Evolutionary conservation across 2,113 vertebrate species (phyloP).

Genomic region (Reinhardtius hippoglossoides): DNA sequence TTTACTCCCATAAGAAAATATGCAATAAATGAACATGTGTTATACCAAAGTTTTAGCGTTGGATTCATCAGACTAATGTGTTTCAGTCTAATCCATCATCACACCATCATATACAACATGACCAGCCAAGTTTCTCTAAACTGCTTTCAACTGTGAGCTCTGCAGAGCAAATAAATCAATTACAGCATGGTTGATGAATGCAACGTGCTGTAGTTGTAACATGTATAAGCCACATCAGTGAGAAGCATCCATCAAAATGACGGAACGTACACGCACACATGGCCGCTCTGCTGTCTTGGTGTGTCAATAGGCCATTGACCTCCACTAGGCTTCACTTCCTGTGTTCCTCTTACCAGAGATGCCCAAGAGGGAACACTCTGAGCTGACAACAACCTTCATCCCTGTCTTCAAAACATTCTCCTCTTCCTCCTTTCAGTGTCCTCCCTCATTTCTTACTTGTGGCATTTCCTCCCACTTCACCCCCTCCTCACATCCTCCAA

Average conservation of each 20-base stretch:
- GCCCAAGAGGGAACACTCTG: conserved; percentile 47
- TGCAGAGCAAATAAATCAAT: conserved; percentile 53
- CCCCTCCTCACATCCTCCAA: conserved; percentile 1
- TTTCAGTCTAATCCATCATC: conserved; percentile 49
- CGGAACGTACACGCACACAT: conserved; percentile 38
- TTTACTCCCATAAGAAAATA: conserved; percentile 2
- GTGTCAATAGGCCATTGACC: conserved; percentile 69
- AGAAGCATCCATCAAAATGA: conserved; percentile 58
- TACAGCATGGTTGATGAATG: conserved; percentile 52
- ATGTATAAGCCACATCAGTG: conserved; percentile 35
- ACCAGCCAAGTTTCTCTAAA: conserved; percentile 37
- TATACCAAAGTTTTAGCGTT: conserved; percentile 20
- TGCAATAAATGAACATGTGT: conserved; percentile 11
- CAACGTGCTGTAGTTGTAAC: conserved; percentile 56
- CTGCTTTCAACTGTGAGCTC: conserved; percentile 6
- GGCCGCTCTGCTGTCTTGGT: conserved; percentile 43
- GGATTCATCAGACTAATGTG: conserved; percentile 50
- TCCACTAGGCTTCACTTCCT: conserved; percentile 67
- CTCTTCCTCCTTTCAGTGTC: conserved; percentile 46
- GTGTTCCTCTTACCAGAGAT: conserved; percentile 39
- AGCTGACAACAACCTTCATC: conserved; percentile 55
- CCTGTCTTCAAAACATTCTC: conserved; percentile 44
- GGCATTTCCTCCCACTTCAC: conserved; percentile 38
- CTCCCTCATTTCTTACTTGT: conserved; percentile 46
- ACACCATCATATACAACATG: background rate